phyloP scores from a whole-genome alignment of 2,888 invertebrate genomes.

The Zygaena filipendulae region DNA sequence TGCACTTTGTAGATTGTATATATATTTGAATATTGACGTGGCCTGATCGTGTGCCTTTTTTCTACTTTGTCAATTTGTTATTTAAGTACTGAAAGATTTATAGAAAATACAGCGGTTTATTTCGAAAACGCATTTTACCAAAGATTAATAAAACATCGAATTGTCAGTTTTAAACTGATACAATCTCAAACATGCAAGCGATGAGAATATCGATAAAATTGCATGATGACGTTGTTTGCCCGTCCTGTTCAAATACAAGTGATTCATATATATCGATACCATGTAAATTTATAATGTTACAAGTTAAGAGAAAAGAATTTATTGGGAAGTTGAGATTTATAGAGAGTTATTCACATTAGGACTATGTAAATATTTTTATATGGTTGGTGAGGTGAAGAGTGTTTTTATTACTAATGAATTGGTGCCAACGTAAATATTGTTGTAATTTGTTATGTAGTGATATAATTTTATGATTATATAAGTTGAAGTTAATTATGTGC shows the following conservation, averaged over 20 bases:
- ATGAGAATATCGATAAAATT: neutral
- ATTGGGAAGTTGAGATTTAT: slow-evolving; percentile 60
- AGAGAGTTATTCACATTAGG: slow-evolving; percentile 55
- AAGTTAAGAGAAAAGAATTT: slow-evolving; percentile 51
- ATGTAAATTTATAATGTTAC: slow-evolving; percentile 45
- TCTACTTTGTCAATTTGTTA: slow-evolving; percentile 7
- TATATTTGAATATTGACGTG: slow-evolving; percentile 9
- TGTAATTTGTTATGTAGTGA: slow-evolving; percentile 67
- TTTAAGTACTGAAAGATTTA: slow-evolving; percentile 4
- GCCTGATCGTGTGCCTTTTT: slow-evolving; percentile 22
- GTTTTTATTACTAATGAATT: slow-evolving; percentile 57
- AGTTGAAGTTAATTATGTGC: no score
- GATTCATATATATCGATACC: slow-evolving; percentile 36
- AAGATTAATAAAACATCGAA: slow-evolving; percentile 23
- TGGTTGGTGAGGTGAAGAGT: slow-evolving; percentile 52
- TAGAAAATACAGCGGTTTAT: no score
- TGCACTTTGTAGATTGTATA: no score
- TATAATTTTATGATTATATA: slow-evolving; percentile 60
- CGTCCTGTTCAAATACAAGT: slow-evolving; percentile 34
- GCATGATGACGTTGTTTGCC: slow-evolving; percentile 12
- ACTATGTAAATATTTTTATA: slow-evolving; percentile 65
- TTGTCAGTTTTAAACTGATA: no score
- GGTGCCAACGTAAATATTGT: slow-evolving; percentile 68
- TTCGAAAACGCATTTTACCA: slow-evolving; percentile 32
- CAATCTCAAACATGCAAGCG: no score